A percentile compares a stretch with the other conserved stretches of the same genome.
These are phyloP conservation scores for Lethrus apterus DNA, from an alignment of 1,140 invertebrate genomes.

Conservation along the genomic window DNA sequence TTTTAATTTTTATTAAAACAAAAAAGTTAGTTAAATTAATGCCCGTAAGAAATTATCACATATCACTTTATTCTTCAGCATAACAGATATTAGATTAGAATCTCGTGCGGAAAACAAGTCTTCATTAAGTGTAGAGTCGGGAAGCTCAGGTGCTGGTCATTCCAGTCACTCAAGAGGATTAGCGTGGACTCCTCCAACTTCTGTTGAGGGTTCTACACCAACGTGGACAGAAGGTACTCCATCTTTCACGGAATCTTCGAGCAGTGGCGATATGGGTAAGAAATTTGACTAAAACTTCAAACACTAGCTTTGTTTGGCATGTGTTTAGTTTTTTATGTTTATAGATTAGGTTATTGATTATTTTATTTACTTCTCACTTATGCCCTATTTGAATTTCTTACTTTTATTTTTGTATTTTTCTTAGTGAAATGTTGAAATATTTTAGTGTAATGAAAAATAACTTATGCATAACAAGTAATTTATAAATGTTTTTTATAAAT, in stretches of 20 bases:
- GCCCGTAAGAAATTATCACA: too few relatives aligned
- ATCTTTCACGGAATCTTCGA: conserved; percentile 92
- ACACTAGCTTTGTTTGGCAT: conserved; percentile 2
- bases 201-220: conserved; percentile 87
- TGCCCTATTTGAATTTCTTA: conserved; percentile 17
- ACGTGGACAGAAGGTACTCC: conserved; percentile 98
- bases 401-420: conserved; percentile 5
- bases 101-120: conserved; percentile 58
- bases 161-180: conserved; percentile 40
- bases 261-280: conserved; percentile 82
- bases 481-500: conserved; percentile 10
- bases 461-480: not conserved
- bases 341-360: conserved; percentile 32
- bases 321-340: conserved; percentile 11
- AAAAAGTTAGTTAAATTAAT: too few relatives aligned
- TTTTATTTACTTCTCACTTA: conserved; percentile 15
- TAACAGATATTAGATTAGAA: conserved; percentile 51
- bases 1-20: too few relatives aligned
- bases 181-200: conserved; percentile 80
- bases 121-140: conserved; percentile 60
- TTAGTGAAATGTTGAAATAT: conserved; percentile 26
- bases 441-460: conserved; percentile 3
- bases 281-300: conserved; percentile 18
- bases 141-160: conserved; percentile 41
- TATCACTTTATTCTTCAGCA: conserved; percentile 39